Evolutionary conservation across 2,113 vertebrate genomes (phyloP).

Genomic region (Fulica atra): DNA sequence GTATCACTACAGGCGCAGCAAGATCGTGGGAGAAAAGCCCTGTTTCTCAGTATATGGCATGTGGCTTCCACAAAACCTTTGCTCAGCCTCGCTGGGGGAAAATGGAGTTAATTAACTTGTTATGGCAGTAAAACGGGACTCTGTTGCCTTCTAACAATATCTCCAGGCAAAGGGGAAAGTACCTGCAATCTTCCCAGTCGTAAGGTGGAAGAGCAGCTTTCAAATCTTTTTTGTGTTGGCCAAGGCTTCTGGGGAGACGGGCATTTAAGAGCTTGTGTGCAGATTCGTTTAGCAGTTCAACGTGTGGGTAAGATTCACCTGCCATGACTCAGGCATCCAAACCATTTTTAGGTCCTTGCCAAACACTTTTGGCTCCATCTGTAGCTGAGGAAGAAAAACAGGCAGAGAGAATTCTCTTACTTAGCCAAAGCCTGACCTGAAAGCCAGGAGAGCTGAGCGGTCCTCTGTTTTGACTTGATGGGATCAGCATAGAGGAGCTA

Average conservation of each 20-base stretch:
- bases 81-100: background rate
- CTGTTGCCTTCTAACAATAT: conserved; percentile 26
- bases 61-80: conserved; percentile 11
- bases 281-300: background rate
- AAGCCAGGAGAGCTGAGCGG: background rate
- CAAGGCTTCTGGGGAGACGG: background rate
- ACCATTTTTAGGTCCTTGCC: background rate
- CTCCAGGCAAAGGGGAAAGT: conserved; percentile 52
- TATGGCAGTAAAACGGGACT: background rate
- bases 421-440: background rate
- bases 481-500: background rate
- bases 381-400: background rate
- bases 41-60: background rate
- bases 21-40: conserved; percentile 14
- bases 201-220: background rate
- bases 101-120: conserved; percentile 13
- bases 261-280: background rate
- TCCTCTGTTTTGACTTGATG: background rate
- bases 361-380: background rate
- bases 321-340: background rate
- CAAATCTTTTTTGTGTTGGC: background rate
- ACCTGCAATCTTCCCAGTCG: conserved; percentile 24
- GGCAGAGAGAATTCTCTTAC: background rate
- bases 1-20: background rate
- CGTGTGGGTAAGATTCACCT: background rate